Base-by-base conservation (phyloP, 2,888 invertebrate genomes). In the Hirtodrosophila confusa region DNA sequence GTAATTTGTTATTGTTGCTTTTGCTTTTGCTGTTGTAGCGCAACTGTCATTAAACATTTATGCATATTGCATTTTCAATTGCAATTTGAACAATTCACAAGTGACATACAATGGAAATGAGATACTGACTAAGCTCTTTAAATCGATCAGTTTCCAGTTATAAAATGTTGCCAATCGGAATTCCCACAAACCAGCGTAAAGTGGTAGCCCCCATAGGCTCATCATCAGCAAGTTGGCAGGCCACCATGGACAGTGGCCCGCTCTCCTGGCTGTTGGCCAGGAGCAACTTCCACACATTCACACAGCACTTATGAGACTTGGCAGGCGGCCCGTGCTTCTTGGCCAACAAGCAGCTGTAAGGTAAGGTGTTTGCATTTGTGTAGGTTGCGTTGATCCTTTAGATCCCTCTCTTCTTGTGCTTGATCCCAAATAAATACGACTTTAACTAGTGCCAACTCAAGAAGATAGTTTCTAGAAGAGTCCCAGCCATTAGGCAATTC, bases 41-140 rank as follows among this genome's bases (percentile, higher is more conserved):
- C 31, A 24, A 10, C 37, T 41, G 51, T 37, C 56, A 77, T 77
- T 65, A 55, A 66, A 57, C 51, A 69, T 77, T 57, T 55, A 69
- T 72, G 60, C 66, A 69, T 44, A 64, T 64, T 69, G 70, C 64
- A 64, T 66, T 64, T 69, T 67, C 55, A 69, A 76, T 66, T 66
- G 63, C 51, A 51, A 66, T 60, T 76, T 48, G 56, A 50, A 41
- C 68, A 63, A 65, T 69, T 55, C 55, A 61, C 65, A 56, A 36
- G 60, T 43, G 48, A 64, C 63, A 64, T 49, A 27, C 57, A 27
- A 67, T 53, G 10, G 54, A 51, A 69, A 51, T 60, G 55, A 58
- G 24, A 27, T 48, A 50, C 31, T 35, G n/a, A 49, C 47, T 63
- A 53, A 72, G 55, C 63, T 37, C 47, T 61, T 74, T 65, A 74